phyloP scores from a whole-genome alignment of 2,113 vertebrate genomes.

The Hydropotes inermis region DNA sequence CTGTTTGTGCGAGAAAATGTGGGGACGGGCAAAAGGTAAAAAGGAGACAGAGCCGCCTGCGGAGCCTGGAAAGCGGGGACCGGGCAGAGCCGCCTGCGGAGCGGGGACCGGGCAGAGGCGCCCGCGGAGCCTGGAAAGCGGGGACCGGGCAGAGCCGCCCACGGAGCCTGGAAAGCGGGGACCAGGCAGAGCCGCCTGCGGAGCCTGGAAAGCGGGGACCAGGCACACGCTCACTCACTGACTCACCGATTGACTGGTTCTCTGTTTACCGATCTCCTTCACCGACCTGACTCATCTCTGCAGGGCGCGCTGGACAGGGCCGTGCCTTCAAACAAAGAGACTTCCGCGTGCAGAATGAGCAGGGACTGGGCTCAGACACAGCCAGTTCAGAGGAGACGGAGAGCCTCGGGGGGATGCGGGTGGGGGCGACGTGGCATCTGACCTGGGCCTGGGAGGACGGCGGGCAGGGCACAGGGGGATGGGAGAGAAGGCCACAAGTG shows the following conservation, averaged over 20 bases:
- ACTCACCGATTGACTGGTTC: rapidly evolving
- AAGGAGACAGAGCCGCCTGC: rapidly evolving
- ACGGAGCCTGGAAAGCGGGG: rapidly evolving
- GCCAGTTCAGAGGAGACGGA: rapidly evolving
- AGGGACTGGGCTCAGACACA: rapidly evolving
- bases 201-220: rapidly evolving
- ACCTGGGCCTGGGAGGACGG: too few relatives aligned
- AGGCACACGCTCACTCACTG: rapidly evolving
- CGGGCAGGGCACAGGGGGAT: rapidly evolving
- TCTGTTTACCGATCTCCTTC: rapidly evolving
- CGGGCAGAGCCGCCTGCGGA: too few relatives aligned
- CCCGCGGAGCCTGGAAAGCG: rapidly evolving
- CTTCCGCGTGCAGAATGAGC: rapidly evolving
- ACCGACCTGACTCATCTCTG: neutral
- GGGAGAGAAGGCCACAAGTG: rapidly evolving
- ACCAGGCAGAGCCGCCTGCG: rapidly evolving
- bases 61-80: rapidly evolving
- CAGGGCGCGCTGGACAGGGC: rapidly evolving
- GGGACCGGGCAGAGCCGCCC: rapidly evolving
- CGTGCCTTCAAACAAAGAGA: rapidly evolving
- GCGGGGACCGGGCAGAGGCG: rapidly evolving
- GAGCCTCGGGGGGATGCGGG: rapidly evolving
- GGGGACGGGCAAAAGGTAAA: rapidly evolving
- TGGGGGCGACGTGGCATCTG: rapidly evolving
- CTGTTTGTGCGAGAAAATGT: rapidly evolving